Evolutionary conservation across 1,140 invertebrate species (phyloP).

Genomic region (Drosophila sechellia): DNA sequence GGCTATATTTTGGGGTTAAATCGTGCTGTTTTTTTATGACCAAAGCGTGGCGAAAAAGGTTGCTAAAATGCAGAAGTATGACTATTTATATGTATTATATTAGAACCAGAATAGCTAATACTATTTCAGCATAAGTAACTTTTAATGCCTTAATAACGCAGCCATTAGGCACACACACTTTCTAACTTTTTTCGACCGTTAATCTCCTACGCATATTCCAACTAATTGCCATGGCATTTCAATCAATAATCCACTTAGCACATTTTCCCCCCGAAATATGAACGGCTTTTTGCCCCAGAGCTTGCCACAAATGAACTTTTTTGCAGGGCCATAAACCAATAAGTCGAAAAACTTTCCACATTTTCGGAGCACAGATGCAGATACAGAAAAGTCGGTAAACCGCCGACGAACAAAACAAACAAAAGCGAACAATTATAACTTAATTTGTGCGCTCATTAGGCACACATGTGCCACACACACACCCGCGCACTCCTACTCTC

Average conservation of each 20-base stretch:
- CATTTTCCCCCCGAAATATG: conserved; percentile 8
- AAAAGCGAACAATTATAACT: conserved; percentile 78
- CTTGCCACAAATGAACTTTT: conserved; percentile 53
- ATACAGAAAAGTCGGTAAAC: conserved; percentile 49
- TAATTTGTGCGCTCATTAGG: conserved; percentile 81
- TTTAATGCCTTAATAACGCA: background rate
- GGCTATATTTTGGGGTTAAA: conserved; percentile 23
- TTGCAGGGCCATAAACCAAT: conserved; percentile 30
- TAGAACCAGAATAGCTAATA: too few relatives aligned
- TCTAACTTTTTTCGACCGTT: too few relatives aligned
- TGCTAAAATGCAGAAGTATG: background rate
- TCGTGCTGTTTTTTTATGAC: conserved; percentile 33
- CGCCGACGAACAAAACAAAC: conserved; percentile 59
- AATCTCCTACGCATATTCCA: background rate
- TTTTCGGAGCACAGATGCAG: conserved; percentile 44
- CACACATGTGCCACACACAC: conserved; percentile 58
- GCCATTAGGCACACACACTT: background rate
- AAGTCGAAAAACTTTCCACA: conserved; percentile 35
- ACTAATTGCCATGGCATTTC: conserved; percentile 25
- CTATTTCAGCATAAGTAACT: background rate
- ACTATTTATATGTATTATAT: too few relatives aligned
- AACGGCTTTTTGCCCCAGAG: conserved; percentile 41
- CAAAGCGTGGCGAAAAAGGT: conserved; percentile 39
- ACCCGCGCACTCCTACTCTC: conserved; percentile 2
- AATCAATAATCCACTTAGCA: conserved; percentile 20